A percentile compares a stretch with the other conserved stretches of the same genome.
Evolutionary conservation across 2,797 vertebrate genomes (phyloP).

Genomic region (Phaenicophaeus curvirostris): DNA sequence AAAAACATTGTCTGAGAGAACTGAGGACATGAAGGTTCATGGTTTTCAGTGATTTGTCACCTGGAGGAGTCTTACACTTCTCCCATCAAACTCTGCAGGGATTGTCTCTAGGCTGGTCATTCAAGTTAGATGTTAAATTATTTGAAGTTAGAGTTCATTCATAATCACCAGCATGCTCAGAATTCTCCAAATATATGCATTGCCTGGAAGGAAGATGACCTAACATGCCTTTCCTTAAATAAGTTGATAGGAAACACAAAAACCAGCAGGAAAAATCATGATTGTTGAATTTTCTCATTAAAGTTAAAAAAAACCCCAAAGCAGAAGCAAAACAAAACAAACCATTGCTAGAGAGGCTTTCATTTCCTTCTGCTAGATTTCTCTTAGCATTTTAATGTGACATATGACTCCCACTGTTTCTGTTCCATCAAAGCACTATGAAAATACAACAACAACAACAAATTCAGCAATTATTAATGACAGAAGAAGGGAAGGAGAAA

Average conservation of each 20-base stretch:
- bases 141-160: background rate
- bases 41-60: background rate
- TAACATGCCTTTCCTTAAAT: background rate
- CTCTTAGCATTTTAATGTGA: background rate
- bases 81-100: background rate
- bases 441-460: background rate
- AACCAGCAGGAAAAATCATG: fast-evolving
- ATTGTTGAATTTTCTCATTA: background rate
- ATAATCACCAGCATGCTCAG: background rate
- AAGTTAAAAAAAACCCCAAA: background rate
- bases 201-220: background rate
- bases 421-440: background rate
- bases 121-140: background rate
- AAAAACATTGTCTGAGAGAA: background rate
- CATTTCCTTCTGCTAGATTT: background rate
- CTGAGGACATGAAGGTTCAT: background rate
- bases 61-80: background rate
- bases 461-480: background rate
- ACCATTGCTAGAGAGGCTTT: background rate
- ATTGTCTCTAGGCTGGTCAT: background rate
- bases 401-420: background rate
- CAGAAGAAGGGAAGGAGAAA: background rate
- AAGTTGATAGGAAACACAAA: background rate
- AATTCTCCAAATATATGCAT: background rate
- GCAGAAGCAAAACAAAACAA: too few species aligned